These are phyloP conservation scores for Atrina japonica DNA, from an alignment of 2,888 invertebrate species.

Conservation along the genomic window DNA sequence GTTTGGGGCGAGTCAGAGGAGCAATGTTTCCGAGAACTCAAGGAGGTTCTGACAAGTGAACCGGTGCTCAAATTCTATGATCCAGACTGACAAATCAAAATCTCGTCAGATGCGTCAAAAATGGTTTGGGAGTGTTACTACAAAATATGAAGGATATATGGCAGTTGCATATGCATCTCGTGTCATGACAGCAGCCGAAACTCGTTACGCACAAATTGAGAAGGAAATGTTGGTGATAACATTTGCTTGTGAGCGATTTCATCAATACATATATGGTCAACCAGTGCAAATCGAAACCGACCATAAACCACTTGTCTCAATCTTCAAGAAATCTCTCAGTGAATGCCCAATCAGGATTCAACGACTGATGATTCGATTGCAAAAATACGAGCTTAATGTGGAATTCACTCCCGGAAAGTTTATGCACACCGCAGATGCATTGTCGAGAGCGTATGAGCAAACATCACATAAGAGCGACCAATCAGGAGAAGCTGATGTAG, in stretches of 20 bases:
- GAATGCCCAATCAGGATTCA: constrained; percentile 27
- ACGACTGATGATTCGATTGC: constrained; percentile 23
- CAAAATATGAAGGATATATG: constrained; percentile 13
- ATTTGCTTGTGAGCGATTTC: constrained; percentile 36
- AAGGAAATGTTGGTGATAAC: constrained; percentile 27
- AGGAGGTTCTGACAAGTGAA: neutral
- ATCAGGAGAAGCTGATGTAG: constrained; percentile 8
- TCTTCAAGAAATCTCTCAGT: constrained; percentile 25
- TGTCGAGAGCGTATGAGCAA: constrained; percentile 21
- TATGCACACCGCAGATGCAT: constrained; percentile 39
- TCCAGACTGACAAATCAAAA: neutral
- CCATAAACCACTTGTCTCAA: constrained; percentile 32
- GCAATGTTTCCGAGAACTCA: constrained; percentile 17
- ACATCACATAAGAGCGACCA: neutral
- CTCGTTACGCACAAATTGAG: constrained; percentile 27
- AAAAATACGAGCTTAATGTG: constrained; percentile 38
- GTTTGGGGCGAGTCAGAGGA: constrained; percentile 8
- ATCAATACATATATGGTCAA: constrained; percentile 33
- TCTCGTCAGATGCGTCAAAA: constrained; percentile 1
- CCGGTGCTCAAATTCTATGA: neutral
- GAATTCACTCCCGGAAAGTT: constrained; percentile 34
- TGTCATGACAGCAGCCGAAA: constrained; percentile 18
- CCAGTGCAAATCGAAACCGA: constrained; percentile 25
- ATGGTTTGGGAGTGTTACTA: constrained; percentile 33
- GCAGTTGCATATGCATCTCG: constrained; percentile 26